Conservation (phyloP, 2,888 invertebrate species). For the Caradrina clavipalpis region DNA sequence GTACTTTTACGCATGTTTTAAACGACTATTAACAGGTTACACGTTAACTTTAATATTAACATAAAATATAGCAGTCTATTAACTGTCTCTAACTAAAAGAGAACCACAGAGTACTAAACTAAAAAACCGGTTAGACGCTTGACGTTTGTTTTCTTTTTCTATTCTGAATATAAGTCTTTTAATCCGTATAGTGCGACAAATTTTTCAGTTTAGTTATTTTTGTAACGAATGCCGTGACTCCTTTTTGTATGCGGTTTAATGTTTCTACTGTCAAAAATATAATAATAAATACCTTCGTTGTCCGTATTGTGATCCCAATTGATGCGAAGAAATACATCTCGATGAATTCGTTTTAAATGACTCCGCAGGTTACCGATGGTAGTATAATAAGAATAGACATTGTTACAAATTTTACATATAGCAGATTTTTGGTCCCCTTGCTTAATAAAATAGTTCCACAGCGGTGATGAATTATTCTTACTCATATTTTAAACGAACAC, state of each 20-base stretch:
- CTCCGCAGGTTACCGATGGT: conserved; percentile 35
- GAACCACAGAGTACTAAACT: no score
- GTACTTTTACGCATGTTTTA: no score
- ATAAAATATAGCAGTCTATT: no score
- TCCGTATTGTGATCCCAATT: conserved; percentile 10
- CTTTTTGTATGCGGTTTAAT: background rate
- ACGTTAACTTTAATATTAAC: no score
- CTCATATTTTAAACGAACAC: conserved; percentile 31
- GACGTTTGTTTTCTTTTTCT: no score
- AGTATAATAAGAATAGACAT: conserved; percentile 34
- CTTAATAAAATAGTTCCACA: conserved; percentile 54
- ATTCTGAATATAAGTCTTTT: no score
- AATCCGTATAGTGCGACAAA: no score
- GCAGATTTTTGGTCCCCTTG: conserved; percentile 3
- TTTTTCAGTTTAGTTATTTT: no score
- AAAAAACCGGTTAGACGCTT: no score
- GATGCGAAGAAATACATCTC: conserved; percentile 8
- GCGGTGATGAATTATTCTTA: background rate
- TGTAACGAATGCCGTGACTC: background rate
- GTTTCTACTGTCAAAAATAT: background rate
- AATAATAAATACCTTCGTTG: conserved; percentile 36
- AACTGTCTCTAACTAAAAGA: no score
- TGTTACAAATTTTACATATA: conserved; percentile 39
- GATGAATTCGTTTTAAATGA: conserved; percentile 31
- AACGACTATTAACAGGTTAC: no score